Percentiles rank a stretch among this genome's conserved stretches.
These are phyloP conservation scores for Calephelis perditalis DNA, from an alignment of 2,888 invertebrate species.

Conservation along the genomic window DNA sequence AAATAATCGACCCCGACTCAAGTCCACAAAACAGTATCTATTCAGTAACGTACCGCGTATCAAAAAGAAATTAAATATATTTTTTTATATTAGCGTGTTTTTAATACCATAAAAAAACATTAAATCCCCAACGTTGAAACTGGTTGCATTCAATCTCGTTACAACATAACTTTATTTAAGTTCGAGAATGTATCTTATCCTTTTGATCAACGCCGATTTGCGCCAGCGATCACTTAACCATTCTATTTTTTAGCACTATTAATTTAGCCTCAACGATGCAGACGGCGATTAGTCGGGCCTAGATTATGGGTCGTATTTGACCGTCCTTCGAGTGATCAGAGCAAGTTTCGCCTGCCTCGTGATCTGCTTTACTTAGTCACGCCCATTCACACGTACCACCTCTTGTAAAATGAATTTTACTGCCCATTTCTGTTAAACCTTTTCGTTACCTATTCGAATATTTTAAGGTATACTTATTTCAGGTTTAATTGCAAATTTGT, in stretches of 20 bases:
- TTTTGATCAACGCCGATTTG: slow-evolving; percentile 10
- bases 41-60: too few species aligned
- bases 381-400: slow-evolving; percentile 51
- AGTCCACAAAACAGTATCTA: too few species aligned
- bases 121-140: too few species aligned
- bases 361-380: slow-evolving; percentile 58
- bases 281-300: slow-evolving; percentile 25
- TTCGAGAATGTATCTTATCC: slow-evolving; percentile 7
- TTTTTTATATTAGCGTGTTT: too few species aligned
- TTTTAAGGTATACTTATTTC: too few species aligned
- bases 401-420: slow-evolving; percentile 24
- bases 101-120: too few species aligned
- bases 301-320: slow-evolving; percentile 25
- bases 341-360: slow-evolving; percentile 43
- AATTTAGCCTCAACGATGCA: slow-evolving; percentile 21
- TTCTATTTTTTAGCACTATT: slow-evolving; percentile 15
- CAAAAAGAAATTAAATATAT: too few species aligned
- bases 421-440: neutral
- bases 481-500: too few species aligned
- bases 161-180: slow-evolving; percentile 1
- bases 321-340: slow-evolving; percentile 29
- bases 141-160: neutral
- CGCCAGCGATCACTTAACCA: slow-evolving; percentile 3
- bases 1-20: too few species aligned
- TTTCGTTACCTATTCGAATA: slow-evolving; percentile 37